Base-by-base conservation (phyloP, 2,888 invertebrate species). In the Agrotis segetum region DNA sequence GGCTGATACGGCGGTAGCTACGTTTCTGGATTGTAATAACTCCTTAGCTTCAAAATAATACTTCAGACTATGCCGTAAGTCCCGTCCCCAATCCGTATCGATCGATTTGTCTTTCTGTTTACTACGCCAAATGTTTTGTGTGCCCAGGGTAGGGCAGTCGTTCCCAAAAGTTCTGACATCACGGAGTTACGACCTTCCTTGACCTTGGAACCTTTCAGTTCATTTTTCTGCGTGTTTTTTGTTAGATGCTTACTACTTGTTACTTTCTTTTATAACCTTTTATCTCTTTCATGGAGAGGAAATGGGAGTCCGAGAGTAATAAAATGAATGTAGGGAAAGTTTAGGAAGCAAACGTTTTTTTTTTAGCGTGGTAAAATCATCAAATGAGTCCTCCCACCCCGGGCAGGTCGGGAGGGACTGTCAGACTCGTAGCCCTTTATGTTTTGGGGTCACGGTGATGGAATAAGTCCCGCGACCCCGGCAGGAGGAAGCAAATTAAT, bases 61-160 rank as follows among this genome's bases (percentile, higher is more conserved):
- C 9, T 24, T 58, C 16, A 19, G 21, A 58, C 24, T 59, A 29
- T 14, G 46, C 52, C n/a, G 34, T 17, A 13, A 55, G 24, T n/a
- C 24, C 17, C n/a, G n/a, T 34, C 2, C 34, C 6, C n/a, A 24
- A 53, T 16, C n/a, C 3, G 21, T 81, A 79, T 82, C 46, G 83
- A 82, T 82, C 83, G 67, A 63, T 50, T 72, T 65, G 50, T 7
- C 34, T 79, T 78, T 71, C 72, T 46, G 63, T 63, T 70, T 82
- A 53, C 60, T 56, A 46, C 16, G 46, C 24, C 72, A 61, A 82
- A 67, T 55, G 19, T 66, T 72, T 63, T 59, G 64, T 67, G 29
- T 55, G 11, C 29, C 14, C 21, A 21, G 47, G 73, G 61, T 19
- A 62, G 58, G 58, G 29, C 50, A 53, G 56, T 53, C 67, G 61